phyloP scores from a whole-genome alignment of 2,797 vertebrate species.

The Leptoclinus maculatus region DNA sequence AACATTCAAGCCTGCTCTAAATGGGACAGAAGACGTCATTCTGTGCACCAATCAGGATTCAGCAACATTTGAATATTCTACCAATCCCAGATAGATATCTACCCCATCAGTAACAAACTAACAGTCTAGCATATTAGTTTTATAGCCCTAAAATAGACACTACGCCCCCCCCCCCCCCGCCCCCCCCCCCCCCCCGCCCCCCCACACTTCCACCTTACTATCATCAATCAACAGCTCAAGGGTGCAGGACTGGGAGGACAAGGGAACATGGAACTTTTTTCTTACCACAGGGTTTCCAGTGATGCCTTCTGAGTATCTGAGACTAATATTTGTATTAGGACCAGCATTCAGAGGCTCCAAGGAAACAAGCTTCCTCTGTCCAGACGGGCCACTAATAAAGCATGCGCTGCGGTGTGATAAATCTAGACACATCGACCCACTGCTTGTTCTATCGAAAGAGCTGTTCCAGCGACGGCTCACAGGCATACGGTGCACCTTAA shows the following conservation, averaged over 20 bases:
- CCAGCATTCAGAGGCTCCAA: conserved; percentile 22
- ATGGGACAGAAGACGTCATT: neutral
- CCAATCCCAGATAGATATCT: too few species aligned
- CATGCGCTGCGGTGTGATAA: conserved; percentile 49
- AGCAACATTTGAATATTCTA: conserved; percentile 7
- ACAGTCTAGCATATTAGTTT: neutral
- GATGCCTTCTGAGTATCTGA: conserved; percentile 22
- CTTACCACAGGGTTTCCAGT: conserved; percentile 1
- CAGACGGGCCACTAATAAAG: conserved; percentile 58
- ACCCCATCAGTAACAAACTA: neutral
- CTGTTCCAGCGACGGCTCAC: conserved; percentile 14
- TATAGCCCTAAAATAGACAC: conserved; percentile 20
- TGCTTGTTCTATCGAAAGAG: conserved; percentile 41
- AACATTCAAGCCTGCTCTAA: neutral
- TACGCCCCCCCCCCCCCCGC: neutral
- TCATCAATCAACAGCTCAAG: conserved; percentile 45
- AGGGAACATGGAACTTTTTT: conserved; percentile 16
- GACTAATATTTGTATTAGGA: conserved; percentile 31
- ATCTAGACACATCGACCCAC: conserved; percentile 60
- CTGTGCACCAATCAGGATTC: neutral
- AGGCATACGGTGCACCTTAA: conserved; percentile 10
- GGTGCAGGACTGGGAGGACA: conserved; percentile 26
- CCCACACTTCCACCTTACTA: conserved; percentile 16
- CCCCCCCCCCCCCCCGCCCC: neutral
- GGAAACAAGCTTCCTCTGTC: conserved; percentile 43